Percentiles rank a stretch among this genome's conserved stretches.
These are phyloP conservation scores for Girardia tigrina DNA, from an alignment of 2,888 invertebrate genomes.

Conservation along the genomic window DNA sequence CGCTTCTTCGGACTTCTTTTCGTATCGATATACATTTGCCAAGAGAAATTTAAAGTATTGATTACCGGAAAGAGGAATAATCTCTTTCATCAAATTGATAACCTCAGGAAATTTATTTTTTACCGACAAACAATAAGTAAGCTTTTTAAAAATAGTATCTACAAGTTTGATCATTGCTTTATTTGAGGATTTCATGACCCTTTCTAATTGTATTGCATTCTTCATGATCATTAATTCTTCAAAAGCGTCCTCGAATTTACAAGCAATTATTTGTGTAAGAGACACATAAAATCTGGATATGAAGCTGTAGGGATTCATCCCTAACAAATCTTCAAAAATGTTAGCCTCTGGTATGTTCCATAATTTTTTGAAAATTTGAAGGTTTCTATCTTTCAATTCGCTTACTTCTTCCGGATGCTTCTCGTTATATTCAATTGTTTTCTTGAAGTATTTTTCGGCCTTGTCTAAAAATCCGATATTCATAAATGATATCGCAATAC, in stretches of 20 bases:
- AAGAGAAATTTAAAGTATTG: not conserved
- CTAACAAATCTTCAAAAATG: not conserved
- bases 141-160: not conserved
- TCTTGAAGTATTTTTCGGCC: not conserved
- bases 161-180: not conserved
- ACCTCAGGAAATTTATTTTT: not conserved
- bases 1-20: not conserved
- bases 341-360: not conserved
- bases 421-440: not conserved
- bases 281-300: not conserved
- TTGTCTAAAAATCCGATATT: not conserved
- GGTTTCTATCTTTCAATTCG: not conserved
- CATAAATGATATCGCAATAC: not conserved
- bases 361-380: not conserved
- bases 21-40: not conserved
- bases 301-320: not conserved
- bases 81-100: not conserved
- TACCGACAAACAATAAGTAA: not conserved
- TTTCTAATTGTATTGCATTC: not conserved
- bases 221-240: not conserved
- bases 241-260: not conserved
- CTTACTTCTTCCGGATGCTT: not conserved
- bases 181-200: not conserved
- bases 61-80: not conserved
- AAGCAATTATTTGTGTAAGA: not conserved